Evolutionary conservation across 2,888 invertebrate genomes (phyloP), one percentile per base, ranked within the genome.

Genomic region (Hartigia nigra): DNA sequence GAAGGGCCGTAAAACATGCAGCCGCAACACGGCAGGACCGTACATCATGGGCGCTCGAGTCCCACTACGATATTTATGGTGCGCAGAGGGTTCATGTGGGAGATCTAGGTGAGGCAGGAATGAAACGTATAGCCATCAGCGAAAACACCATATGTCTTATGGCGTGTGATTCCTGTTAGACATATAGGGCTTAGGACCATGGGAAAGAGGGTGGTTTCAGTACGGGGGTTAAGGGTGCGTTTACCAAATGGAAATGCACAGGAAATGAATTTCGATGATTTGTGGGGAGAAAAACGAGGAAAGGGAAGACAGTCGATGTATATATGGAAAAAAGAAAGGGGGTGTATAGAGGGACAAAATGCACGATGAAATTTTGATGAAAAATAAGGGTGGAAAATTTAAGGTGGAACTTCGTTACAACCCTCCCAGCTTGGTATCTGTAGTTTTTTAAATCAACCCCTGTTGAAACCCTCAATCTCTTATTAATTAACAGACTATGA

Each of bases 61-160:
- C 39, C 39, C 39, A 39, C 14, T 23, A 14, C 5, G 39, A 39
- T 70, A 70, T 70, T 70, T 70, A 31, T 70, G 70, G 32, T 14
- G 70, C 31, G 70, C 72, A 72, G 72, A 72, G 72, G 72, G 31
- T 55, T 55, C 9, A 31, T 12, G 72, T 34, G 32, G 72, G 72
- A 72, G 72, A 72, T 14, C 32, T 72, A 34, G 31, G 31, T 12
- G 55, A n/a, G 1, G 14, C 5, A 55, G 55, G 55, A 32, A 72
- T 32, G 72, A 31, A 34, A 32, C 32, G 72, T 72, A 72, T 31
- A 34, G 34, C 34, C 23, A 32, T 34, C 72, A 34, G 31, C 31
- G 72, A 72, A 72, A 72, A 31, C 72, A 72, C 72, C 72, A 72
- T 72, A 12, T 23, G 72, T 31, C 72, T 72, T 72, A 34, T 72